Evolutionary conservation across 2,113 vertebrate species (phyloP), one percentile per base, ranked within the genome.

Genomic region (Nerophis ophidion): DNA sequence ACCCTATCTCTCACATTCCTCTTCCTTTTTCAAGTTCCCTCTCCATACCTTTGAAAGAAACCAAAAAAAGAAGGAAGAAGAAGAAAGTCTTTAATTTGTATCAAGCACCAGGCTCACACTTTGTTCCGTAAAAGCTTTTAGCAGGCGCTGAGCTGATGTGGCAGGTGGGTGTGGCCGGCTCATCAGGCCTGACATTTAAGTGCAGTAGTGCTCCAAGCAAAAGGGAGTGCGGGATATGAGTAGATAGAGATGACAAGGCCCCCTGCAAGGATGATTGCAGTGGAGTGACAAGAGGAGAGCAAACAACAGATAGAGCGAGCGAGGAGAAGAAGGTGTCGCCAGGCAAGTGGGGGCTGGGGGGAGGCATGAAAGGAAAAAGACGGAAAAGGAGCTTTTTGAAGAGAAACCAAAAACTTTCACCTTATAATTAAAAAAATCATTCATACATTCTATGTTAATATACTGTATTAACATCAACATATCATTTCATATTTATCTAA

Each of bases 131-230:
- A 87, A 87, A 89, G 83, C 85, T 89, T 87, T 87, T 86, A 87
- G 87, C 76, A 76, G 83, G 81, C 72, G 59, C 74, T 71, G 72
- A 68, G 81, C 77, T 75, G 79, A 82, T 82, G 85, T 86, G 86
- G 87, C 86, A 87, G 78, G 85, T 87, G 83, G 87, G 85, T 83
- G 85, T 86, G 85, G 79, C 74, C 38, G 80, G 60, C 92, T 92
- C 93, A 89, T 95, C 93, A 94, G 87, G 72, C 85, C 92, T 96
- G 95, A 96, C 95, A 97, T 94, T 95, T 95, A 94, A 95, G 95
- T 95, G 94, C 94, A 92, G 90, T 92, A 93, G 93, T 93, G 90
- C 92, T 94, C 91, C 87, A 92, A 91, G 93, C 92, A 93, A 92
- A 90, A 90, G 91, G 92, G 94, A 56, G 94, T 91, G 91, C 91